Evolutionary conservation across 2,797 vertebrate genomes (phyloP).

Genomic region (Carcharodon carcharias): DNA sequence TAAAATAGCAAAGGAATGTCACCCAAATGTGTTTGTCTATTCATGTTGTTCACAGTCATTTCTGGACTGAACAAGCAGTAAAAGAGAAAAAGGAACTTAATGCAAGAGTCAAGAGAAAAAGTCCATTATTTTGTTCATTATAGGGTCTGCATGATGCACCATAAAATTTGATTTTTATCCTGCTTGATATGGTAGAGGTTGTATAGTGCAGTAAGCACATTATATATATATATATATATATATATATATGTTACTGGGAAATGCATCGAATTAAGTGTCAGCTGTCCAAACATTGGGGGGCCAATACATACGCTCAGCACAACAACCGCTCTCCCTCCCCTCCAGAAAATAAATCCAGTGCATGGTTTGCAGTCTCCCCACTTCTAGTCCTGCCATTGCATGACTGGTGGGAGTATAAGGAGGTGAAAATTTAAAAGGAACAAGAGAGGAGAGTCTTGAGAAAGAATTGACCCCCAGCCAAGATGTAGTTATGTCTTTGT

Average conservation of each 20-base stretch:
- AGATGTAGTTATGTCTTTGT: not conserved
- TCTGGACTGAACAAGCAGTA: no score
- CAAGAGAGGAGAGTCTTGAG: not conserved
- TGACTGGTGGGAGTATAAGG: not conserved
- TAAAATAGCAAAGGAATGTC: no score
- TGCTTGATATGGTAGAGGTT: not conserved
- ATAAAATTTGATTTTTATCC: not conserved
- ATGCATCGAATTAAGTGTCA: not conserved
- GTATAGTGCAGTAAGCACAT: not conserved
- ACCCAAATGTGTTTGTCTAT: no score
- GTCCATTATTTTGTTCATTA: not conserved
- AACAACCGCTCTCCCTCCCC: not conserved
- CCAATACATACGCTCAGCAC: not conserved
- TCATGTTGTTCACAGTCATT: no score
- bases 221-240: no score
- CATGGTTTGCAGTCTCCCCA: not conserved
- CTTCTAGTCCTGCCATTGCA: not conserved
- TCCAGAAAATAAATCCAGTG: not conserved
- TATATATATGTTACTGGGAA: no score
- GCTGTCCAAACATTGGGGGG: not conserved
- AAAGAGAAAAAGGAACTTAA: not conserved
- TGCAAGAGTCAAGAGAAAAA: not conserved
- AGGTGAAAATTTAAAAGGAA: not conserved
- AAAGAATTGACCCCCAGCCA: not conserved
- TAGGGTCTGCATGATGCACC: not conserved